A percentile compares a stretch with the other conserved stretches of the same genome.
These are phyloP conservation scores for Rugalucina vietnamica DNA, from an alignment of 2,888 invertebrate species.

Conservation along the genomic window DNA sequence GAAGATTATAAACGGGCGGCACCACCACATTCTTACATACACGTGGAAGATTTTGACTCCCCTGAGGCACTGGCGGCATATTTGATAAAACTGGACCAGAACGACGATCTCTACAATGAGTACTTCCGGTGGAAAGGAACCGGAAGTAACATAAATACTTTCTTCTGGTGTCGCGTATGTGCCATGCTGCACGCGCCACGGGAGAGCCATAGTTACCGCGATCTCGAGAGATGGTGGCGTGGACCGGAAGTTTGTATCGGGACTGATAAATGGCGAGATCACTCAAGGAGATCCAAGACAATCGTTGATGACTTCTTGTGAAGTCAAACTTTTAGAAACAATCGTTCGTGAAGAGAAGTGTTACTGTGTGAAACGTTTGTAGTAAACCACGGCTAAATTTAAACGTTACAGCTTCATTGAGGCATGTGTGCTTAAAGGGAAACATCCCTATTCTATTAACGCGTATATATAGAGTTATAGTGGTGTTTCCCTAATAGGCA, in stretches of 20 bases:
- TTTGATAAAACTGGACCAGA: constrained; percentile 92
- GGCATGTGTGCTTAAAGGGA: no score
- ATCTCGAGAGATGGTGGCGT: constrained; percentile 97
- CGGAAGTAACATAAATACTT: constrained; percentile 98
- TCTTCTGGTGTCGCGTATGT: constrained; percentile 96
- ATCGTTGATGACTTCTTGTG: constrained; percentile 62
- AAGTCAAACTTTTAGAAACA: no score
- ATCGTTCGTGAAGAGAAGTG: no score
- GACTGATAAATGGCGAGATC: constrained; percentile 69
- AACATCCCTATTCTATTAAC: no score
- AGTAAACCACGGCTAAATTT: no score
- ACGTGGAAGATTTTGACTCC: constrained; percentile 96
- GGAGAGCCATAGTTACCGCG: constrained; percentile 86
- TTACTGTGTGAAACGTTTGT: no score
- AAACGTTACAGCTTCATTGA: no score
- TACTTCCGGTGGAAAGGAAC: constrained; percentile 98
- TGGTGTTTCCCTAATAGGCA: no score
- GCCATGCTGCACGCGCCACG: constrained; percentile 84
- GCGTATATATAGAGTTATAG: no score
- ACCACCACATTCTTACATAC: constrained; percentile 97
- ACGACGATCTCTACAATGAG: constrained; percentile 96
- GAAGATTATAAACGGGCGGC: constrained; percentile 95
- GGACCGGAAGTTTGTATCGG: constrained; percentile 77
- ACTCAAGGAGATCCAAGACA: constrained; percentile 46
- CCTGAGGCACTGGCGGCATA: constrained; percentile 95